Base-by-base conservation (phyloP, 2,888 invertebrate genomes). In the Odontocolon sp. region DNA sequence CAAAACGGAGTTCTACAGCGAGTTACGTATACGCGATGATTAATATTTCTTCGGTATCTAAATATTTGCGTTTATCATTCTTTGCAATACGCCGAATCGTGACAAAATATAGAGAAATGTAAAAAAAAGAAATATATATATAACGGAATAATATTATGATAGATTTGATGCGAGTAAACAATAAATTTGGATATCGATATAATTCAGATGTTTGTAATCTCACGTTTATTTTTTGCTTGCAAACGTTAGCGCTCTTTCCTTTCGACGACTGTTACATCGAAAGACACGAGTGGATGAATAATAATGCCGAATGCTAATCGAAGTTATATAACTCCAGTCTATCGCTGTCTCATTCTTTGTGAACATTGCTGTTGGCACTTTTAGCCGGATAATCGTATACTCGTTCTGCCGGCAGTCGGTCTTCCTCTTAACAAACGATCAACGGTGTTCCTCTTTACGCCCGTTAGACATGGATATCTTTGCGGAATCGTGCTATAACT, bases 241-340 rank as follows among this genome's bases (percentile, higher is more conserved):
- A 4, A 31, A 18, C 52, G 33, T 2, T 18, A 52, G 16, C 8
- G n/a, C n/a, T n/a, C 3, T 16, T 31, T 2, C 9, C 31, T n/a
- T 18, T 31, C 16, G 33, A n/a, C n/a, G n/a, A 42, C 23, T 57
- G 26, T 36, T 28, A 3, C 11, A 42, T 36, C 23, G 14, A 3
- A 52, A 40, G 28, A 50, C 16, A 28, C 45, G 47, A 50, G n/a
- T 31, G 31, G 16, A 18, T 52, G 63, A 40, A 63, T 54, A 61
- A 54, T 54, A 54, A 63, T 52, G 54, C 63, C 36, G 33, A 9
- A 63, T 56, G 63, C 45, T 70, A 63, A 70, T 70, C 70, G 63
- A 31, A 54, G 63, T 70, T 70, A 45, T 31, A 63, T 63, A 70
- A 70, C 52, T 59, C 50, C 14, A 54, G 33, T 54, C 18, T 54